Conservation (phyloP, 2,888 invertebrate genomes). For the Pegoplata infirma region DNA sequence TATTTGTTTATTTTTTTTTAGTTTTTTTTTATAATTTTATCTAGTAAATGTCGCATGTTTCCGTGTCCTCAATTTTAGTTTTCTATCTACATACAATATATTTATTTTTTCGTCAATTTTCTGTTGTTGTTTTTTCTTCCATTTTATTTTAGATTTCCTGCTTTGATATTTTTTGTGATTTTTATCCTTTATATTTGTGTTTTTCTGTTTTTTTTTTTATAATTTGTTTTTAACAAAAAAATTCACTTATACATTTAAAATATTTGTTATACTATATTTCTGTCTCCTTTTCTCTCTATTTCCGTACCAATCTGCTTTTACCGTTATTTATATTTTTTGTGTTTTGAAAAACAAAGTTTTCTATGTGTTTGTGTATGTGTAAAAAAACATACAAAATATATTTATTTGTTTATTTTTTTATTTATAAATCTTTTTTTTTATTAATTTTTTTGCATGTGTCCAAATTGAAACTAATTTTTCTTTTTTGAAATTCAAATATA, state of each 20-base stretch:
- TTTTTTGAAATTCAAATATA: slow-evolving; percentile 40
- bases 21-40: slow-evolving; percentile 47
- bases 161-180: slow-evolving; percentile 57
- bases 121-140: slow-evolving; percentile 14
- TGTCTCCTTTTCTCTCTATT: slow-evolving; percentile 37
- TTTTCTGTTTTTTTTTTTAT: slow-evolving; percentile 30
- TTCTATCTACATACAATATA: too few relatives aligned
- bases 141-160: slow-evolving; percentile 60
- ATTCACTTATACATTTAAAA: slow-evolving; percentile 38
- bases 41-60: slow-evolving; percentile 67
- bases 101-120: slow-evolving; percentile 22
- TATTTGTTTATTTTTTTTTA: slow-evolving; percentile 52
- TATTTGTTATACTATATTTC: slow-evolving; percentile 45
- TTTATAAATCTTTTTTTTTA: slow-evolving; percentile 16
- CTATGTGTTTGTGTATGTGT: neutral
- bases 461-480: slow-evolving; percentile 59
- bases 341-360: too few relatives aligned
- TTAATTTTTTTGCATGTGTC: slow-evolving; percentile 57
- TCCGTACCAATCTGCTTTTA: neutral
- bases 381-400: slow-evolving; percentile 21
- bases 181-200: slow-evolving; percentile 35
- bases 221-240: slow-evolving; percentile 40
- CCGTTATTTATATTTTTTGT: slow-evolving; percentile 22
- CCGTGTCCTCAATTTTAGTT: slow-evolving; percentile 66
- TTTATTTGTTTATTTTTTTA: slow-evolving; percentile 13